These are phyloP conservation scores for Globia sparganii DNA, from an alignment of 2,888 invertebrate species.

Conservation along the genomic window DNA sequence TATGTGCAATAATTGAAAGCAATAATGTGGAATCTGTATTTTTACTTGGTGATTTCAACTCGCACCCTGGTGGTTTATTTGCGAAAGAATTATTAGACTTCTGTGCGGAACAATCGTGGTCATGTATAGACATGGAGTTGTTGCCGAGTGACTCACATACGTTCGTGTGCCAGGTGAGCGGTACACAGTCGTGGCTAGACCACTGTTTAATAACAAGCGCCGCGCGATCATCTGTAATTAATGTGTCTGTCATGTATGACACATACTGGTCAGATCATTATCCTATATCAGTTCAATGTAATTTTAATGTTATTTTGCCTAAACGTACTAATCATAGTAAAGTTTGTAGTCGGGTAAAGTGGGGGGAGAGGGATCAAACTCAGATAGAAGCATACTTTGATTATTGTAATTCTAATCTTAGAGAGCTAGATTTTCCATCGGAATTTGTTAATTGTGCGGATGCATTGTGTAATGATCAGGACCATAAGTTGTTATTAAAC, in stretches of 20 bases:
- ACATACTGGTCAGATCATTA: neutral
- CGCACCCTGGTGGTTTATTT: no score
- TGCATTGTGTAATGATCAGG: no score
- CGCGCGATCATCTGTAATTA: neutral
- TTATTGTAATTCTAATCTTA: no score
- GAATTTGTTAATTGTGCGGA: no score
- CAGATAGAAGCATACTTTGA: neutral
- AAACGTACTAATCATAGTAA: neutral
- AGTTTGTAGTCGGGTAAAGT: neutral
- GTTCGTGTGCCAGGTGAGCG: neutral
- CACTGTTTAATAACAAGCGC: neutral
- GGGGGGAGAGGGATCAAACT: neutral
- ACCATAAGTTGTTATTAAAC: no score
- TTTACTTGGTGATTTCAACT: no score
- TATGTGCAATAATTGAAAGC: neutral
- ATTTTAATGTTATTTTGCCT: neutral
- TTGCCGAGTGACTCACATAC: no score
- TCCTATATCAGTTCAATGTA: neutral
- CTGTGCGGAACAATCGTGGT: no score
- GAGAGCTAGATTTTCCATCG: no score
- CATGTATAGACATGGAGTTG: no score
- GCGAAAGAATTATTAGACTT: no score
- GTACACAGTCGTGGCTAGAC: neutral
- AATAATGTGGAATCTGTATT: neutral
- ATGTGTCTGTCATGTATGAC: neutral